Evolutionary conservation across 2,888 invertebrate species (phyloP), one percentile per base, ranked within the genome.

Genomic region (Opisthograptis luteolata): DNA sequence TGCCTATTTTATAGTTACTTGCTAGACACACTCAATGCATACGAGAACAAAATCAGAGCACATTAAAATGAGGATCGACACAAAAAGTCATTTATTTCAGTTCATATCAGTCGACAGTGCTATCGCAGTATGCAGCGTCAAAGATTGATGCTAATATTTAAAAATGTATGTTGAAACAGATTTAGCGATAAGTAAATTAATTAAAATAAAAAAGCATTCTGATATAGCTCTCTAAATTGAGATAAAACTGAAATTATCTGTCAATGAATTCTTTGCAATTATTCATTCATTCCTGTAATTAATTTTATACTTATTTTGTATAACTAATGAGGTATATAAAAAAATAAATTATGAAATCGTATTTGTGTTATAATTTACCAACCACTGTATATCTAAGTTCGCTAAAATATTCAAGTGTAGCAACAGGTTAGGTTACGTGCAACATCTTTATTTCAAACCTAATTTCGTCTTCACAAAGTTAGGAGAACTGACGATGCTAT

Each of bases 231-330:
- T 58, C 48, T 57, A 41, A 34, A 48, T 42, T 39, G 20, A 54
- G 31, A 44, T 45, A 37, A 46, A 49, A 27, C 45, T 20, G 19
- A 12, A 36, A 31, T 50, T 44, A 19, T 53, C 41, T 47, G 45
- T 51, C 53, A 58, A 61, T 65, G 55, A 66, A 66, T 56, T 66
- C 63, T 66, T 62, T 58, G 81, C 80, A 82, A 83, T 84, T 84
- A 81, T 74, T 67, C 58, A 71, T 78, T 76, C 81, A 86, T 87
- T 87, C 85, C 86, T 79, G 37, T 32, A 68, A 66, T 76, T 73
- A 68, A 71, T 79, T 75, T 75, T 72, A 64, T 72, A 55, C 55
- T 55, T 55, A 59, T 59, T 57, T 58, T 73, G 70, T 70, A 66
- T 64, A 66, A 70, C 68, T 62, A 59, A 61, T 69, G 66, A 66